Base-by-base conservation (phyloP, 2,113 vertebrate genomes). In the Rallus limicola region DNA sequence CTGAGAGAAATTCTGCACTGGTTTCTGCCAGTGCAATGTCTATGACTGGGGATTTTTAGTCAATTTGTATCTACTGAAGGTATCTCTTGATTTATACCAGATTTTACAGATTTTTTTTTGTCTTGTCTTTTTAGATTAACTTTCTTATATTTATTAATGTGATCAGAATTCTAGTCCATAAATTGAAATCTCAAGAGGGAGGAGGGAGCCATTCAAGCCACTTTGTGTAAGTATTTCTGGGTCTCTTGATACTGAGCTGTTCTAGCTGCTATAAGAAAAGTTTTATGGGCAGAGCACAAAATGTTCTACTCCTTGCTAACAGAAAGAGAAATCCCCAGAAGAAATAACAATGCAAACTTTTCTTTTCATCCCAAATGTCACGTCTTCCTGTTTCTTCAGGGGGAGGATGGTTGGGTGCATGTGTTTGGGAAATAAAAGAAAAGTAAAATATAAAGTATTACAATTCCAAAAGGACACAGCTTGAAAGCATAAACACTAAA, bases 111-210 rank as follows among this genome's bases (percentile, higher is more conserved):
- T 56, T 38, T 42, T 44, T 72, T 1, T 79, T 46, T 17, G 42
- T 46, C 2, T 74, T 88, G 53, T 55, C 46, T 34, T 86, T 79
- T 25, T 94, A 98, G 97, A 90, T 98, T 42, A 98, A 98, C 93
- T 97, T 98, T 59, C 8, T 97, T 64, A 98, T 98, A 96, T 98
- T 98, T 95, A 83, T 98, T 58, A 98, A 98, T 64, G 97, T 98
- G 78, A 98, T 98, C 62, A 95, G 97, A 64, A 98, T 98, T 87
- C 97, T 98, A 14, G 88, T 96, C 60, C 97, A 98, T 94, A 98
- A 98, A 94, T 67, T 98, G 40, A 97, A 97, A 79, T 96, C 95
- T 53, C 96, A 97, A 9, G 96, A 97, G 24, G 72, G 92, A 44
- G 91, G 96, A 78, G 81, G 69, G 63, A 90, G 48, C 86, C 96